Conservation (phyloP, 2,888 invertebrate genomes). For the Parapristionchus giblindavisi region DNA sequence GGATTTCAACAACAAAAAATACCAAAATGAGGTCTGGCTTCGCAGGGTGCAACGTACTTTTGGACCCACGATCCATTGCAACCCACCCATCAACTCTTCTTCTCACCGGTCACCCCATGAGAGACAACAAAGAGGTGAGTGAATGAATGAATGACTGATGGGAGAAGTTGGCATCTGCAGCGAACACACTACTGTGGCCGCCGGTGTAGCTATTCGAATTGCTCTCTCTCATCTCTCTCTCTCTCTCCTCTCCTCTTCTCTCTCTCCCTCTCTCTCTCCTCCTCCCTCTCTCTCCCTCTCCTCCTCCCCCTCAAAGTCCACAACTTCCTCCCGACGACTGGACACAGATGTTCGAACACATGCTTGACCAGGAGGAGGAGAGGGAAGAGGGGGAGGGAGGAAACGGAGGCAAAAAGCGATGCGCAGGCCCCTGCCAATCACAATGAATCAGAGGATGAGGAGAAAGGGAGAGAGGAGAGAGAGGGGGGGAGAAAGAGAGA, state of each 20-base stretch:
- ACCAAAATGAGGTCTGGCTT: too few relatives aligned
- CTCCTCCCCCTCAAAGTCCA: neutral
- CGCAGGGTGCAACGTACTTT: too few relatives aligned
- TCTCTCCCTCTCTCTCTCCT: neutral
- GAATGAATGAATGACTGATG: too few relatives aligned
- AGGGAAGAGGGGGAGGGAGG: neutral
- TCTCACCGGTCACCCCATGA: too few relatives aligned
- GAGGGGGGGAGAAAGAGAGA: neutral
- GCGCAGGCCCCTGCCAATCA: neutral
- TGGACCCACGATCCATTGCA: too few relatives aligned
- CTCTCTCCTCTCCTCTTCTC: neutral
- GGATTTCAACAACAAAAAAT: too few relatives aligned
- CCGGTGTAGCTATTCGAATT: too few relatives aligned
- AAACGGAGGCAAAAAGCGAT: neutral
- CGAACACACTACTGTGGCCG: too few relatives aligned
- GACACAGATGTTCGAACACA: neutral
- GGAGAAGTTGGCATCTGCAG: too few relatives aligned
- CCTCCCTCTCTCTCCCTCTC: slow-evolving; percentile 9
- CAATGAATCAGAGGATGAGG: neutral
- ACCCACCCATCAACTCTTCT: too few relatives aligned
- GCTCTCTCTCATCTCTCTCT: slow-evolving; percentile 9
- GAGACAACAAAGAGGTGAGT: too few relatives aligned
- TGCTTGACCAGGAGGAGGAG: neutral
- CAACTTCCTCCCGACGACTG: neutral
- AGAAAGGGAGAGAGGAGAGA: neutral